phyloP scores from a whole-genome alignment of 35 echinoderm and acorn worm species.

The Lytechinus variegatus region DNA sequence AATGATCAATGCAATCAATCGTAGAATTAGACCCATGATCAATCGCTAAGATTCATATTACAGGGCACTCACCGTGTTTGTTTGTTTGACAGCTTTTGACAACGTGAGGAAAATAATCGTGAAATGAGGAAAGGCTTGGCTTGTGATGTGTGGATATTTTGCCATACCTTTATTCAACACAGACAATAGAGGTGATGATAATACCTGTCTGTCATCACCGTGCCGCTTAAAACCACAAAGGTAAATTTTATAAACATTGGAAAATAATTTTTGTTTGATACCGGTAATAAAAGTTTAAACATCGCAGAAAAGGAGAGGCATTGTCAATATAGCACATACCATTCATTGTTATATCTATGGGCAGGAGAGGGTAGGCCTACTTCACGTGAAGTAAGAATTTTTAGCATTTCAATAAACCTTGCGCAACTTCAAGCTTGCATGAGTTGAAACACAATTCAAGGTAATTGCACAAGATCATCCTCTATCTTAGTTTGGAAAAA shows the following conservation, averaged over 20 bases:
- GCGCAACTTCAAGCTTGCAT: too few species aligned
- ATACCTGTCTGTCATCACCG: not conserved
- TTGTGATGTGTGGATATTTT: not conserved
- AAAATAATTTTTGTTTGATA: not conserved
- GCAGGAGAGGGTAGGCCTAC: not conserved
- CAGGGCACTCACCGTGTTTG: not conserved
- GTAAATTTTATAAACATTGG: not conserved
- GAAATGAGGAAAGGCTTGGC: conserved; percentile 7
- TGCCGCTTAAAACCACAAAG: not conserved
- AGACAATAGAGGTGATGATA: not conserved
- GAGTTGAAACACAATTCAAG: too few species aligned
- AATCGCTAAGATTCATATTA: too few species aligned
- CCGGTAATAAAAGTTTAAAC: too few species aligned
- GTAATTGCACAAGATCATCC: too few species aligned
- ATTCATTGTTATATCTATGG: not conserved
- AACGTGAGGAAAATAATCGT: not conserved
- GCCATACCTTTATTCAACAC: not conserved
- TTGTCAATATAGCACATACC: not conserved
- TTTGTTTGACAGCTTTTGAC: not conserved
- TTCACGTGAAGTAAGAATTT: too few species aligned
- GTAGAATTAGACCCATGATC: too few species aligned
- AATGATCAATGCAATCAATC: too few species aligned
- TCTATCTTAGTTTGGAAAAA: too few species aligned
- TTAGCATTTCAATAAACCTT: too few species aligned
- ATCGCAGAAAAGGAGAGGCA: not conserved